These are phyloP conservation scores for Neosilurus hyrtlii DNA, from an alignment of 2,797 vertebrate genomes.

Conservation along the genomic window DNA sequence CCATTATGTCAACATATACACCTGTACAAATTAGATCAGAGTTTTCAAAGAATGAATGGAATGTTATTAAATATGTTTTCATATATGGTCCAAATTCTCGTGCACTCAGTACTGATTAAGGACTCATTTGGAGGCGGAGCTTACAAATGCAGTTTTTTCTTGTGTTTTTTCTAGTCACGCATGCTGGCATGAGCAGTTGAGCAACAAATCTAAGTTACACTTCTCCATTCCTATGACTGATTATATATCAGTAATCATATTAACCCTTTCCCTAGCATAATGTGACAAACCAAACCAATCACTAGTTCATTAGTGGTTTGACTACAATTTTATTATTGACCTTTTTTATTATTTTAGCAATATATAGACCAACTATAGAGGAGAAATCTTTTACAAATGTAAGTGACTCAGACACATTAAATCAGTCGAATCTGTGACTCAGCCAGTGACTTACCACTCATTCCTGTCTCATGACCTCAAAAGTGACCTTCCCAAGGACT, in stretches of 20 bases:
- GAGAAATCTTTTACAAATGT: not conserved
- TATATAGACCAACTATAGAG: not conserved
- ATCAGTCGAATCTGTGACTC: not conserved
- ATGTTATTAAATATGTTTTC: not conserved
- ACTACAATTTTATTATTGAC: not conserved
- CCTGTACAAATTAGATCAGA: not conserved
- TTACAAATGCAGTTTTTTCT: not conserved
- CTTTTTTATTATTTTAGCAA: not conserved
- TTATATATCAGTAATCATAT: not conserved
- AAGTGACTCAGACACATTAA: not conserved
- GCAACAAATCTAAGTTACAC: not conserved
- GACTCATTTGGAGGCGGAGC: not conserved
- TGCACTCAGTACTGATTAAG: not conserved
- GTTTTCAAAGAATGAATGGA: not conserved
- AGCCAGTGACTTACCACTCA: not conserved
- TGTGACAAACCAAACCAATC: not conserved
- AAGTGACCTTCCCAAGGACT: not conserved
- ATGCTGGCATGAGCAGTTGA: not conserved
- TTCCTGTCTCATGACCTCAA: not conserved
- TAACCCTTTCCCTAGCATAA: not conserved
- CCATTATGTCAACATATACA: not conserved
- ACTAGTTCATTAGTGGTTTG: not conserved
- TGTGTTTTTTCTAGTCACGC: not conserved
- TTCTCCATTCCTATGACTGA: not conserved
- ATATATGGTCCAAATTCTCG: not conserved